phyloP scores from a whole-genome alignment of 2,888 invertebrate species.

The Automeris io region DNA sequence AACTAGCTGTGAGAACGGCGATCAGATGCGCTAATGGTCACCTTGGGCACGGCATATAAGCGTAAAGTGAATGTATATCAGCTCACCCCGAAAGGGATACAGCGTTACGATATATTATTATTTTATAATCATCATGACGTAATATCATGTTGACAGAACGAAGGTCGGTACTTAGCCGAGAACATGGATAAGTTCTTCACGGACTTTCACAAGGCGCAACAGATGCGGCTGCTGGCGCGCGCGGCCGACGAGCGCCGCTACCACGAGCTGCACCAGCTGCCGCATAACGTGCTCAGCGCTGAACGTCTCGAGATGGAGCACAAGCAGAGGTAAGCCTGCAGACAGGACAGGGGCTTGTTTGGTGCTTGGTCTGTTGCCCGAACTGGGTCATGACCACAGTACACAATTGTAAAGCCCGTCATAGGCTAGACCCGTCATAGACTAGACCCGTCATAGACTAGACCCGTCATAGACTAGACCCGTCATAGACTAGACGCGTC shows the following conservation, averaged over 20 bases:
- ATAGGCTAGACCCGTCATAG: no score
- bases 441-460: no score
- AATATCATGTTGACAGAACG: conserved; percentile 38
- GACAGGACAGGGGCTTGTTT: not conserved
- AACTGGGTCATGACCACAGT: conserved; percentile 44
- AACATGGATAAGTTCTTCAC: conserved; percentile 84
- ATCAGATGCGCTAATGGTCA: no score
- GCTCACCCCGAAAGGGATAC: no score
- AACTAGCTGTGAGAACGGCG: no score
- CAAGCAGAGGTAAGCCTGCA: conserved; percentile 51
- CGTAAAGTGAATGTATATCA: no score
- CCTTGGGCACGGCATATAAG: no score
- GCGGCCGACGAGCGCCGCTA: conserved; percentile 50
- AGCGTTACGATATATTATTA: no score
- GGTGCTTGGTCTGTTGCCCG: conserved; percentile 20
- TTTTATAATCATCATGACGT: no score
- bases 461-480: no score
- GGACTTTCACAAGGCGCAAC: conserved; percentile 82
- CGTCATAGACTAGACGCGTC: no score
- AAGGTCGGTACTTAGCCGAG: conserved; percentile 64
- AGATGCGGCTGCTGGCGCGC: conserved; percentile 53
- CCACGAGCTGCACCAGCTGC: conserved; percentile 29
- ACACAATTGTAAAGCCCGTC: no score
- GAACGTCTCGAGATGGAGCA: conserved; percentile 61
- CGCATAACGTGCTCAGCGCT: conserved; percentile 56